Evolutionary conservation across 2,888 invertebrate genomes (phyloP).

Genomic region (Sarcophaga variegata): DNA sequence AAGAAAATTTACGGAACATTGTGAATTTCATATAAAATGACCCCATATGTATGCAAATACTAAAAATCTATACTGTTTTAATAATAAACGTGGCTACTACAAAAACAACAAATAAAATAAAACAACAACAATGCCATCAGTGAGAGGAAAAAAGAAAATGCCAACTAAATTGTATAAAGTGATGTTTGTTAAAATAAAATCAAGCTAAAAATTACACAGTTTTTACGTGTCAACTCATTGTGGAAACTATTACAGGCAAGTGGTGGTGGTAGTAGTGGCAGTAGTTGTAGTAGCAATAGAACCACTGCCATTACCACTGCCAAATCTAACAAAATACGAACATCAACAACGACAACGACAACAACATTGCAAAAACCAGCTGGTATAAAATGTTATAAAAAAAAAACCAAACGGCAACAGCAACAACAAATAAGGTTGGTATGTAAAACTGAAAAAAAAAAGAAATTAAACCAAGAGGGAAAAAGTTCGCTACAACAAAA

Average conservation of each 20-base stretch:
- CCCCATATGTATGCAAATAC: background rate
- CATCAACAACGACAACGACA: conserved; percentile 5
- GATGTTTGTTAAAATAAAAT: conserved; percentile 51
- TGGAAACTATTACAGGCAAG: conserved; percentile 33
- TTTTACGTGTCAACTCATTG: conserved; percentile 56
- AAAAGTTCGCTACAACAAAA: conserved; percentile 10
- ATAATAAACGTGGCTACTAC: background rate
- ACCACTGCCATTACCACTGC: conserved; percentile 2
- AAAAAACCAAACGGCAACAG: conserved; percentile 14
- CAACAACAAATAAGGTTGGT: background rate
- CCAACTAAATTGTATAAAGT: conserved; percentile 45
- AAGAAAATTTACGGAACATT: no score
- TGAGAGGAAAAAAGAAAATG: background rate
- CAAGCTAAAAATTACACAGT: conserved; percentile 56
- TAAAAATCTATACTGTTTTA: background rate
- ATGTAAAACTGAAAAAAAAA: conserved; percentile 33
- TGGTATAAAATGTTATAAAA: conserved; percentile 43
- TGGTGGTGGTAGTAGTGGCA: conserved; percentile 3
- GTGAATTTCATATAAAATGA: no score
- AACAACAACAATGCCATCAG: background rate
- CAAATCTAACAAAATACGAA: conserved; percentile 19
- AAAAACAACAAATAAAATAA: background rate
- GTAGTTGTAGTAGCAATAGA: background rate
- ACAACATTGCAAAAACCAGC: conserved; percentile 34
- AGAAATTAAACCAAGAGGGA: background rate